These are phyloP conservation scores for Ectropis crepuscularia DNA, from an alignment of 2,888 invertebrate species.

Conservation along the genomic window DNA sequence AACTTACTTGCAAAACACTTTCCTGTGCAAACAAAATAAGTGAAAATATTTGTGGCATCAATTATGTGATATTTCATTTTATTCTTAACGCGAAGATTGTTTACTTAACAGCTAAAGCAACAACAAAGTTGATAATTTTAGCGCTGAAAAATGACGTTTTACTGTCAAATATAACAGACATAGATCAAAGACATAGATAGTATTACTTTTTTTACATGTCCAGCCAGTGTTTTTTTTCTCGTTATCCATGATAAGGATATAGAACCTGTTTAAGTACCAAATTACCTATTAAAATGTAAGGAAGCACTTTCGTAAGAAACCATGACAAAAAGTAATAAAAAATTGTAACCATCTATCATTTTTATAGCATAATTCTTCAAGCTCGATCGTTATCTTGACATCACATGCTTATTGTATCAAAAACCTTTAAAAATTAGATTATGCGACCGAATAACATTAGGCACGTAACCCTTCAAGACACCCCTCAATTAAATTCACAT, in stretches of 20 bases:
- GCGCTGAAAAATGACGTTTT: slow-evolving; percentile 9
- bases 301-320: not conserved
- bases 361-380: slow-evolving; percentile 20
- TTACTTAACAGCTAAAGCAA: no score
- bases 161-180: not conserved
- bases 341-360: slow-evolving; percentile 18
- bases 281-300: not conserved
- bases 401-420: slow-evolving; percentile 40
- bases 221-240: no score
- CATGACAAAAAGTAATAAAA: slow-evolving; percentile 22
- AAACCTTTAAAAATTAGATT: slow-evolving; percentile 53
- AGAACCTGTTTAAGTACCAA: no score
- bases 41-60: no score
- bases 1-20: slow-evolving; percentile 1
- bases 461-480: slow-evolving; percentile 57
- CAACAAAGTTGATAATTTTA: slow-evolving; percentile 8
- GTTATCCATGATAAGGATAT: no score
- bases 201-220: no score
- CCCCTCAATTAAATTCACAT: slow-evolving; percentile 80
- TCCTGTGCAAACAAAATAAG: no score
- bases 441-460: slow-evolving; percentile 55
- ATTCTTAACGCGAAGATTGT: no score
- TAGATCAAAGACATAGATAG: no score
- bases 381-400: slow-evolving; percentile 28
- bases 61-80: no score